These are phyloP conservation scores for Alaudala cheleensis DNA, from an alignment of 2,113 vertebrate genomes.

Conservation along the genomic window DNA sequence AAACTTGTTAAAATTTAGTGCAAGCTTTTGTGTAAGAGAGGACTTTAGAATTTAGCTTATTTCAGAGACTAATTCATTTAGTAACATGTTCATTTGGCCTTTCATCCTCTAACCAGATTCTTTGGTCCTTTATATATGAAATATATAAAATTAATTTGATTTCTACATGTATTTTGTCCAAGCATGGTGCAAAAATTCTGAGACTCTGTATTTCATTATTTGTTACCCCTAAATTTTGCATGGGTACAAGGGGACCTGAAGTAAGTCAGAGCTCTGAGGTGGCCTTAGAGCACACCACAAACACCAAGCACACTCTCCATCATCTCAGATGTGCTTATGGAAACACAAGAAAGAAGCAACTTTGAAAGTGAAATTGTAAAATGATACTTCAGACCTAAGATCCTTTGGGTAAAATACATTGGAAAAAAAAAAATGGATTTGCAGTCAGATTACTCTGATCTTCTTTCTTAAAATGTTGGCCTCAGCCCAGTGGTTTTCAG, in stretches of 20 bases:
- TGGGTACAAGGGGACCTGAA: neutral
- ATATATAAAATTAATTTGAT: neutral
- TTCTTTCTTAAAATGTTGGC: neutral
- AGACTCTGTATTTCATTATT: neutral
- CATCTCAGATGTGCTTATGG: neutral
- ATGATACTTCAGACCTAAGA: neutral
- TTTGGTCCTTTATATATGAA: neutral
- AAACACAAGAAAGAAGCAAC: neutral
- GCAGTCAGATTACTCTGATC: neutral
- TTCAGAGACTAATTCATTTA: neutral
- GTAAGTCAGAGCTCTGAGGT: neutral
- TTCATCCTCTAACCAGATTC: neutral
- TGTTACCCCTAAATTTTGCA: neutral
- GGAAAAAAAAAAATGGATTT: neutral
- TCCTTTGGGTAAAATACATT: neutral
- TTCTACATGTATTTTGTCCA: neutral
- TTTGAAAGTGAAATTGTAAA: neutral
- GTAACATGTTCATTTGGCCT: neutral
- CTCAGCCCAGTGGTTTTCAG: neutral
- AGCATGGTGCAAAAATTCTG: neutral
- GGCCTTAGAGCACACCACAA: neutral
- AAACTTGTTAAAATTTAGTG: slow-evolving; percentile 5
- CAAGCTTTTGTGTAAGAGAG: neutral
- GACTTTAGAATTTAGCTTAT: neutral
- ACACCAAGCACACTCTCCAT: neutral